A percentile compares a stretch with the other conserved stretches of the same genome.
Evolutionary conservation across 2,797 vertebrate genomes (phyloP).

Genomic region (Chloroceryle inda): DNA sequence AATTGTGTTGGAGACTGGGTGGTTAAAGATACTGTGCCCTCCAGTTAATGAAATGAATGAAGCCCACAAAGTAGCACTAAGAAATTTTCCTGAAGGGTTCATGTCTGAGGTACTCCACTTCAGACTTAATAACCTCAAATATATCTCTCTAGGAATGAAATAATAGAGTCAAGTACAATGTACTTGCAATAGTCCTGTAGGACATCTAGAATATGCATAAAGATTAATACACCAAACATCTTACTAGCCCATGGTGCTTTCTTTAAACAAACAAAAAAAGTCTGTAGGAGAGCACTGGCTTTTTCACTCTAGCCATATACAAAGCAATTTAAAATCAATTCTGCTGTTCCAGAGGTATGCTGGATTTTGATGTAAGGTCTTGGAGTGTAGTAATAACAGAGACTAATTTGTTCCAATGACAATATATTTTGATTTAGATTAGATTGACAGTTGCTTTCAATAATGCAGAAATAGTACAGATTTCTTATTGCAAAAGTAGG

Average conservation of each 20-base stretch:
- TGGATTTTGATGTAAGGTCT: background rate
- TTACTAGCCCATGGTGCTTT: background rate
- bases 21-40: background rate
- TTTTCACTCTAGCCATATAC: background rate
- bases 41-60: background rate
- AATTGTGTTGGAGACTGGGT: rapidly evolving
- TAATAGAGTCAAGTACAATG: background rate
- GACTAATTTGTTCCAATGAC: background rate
- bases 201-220: background rate
- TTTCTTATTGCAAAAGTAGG: background rate
- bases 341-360: background rate
- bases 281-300: background rate
- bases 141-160: background rate
- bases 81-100: background rate
- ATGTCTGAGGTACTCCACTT: background rate
- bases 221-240: background rate
- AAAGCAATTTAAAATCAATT: background rate
- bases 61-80: background rate
- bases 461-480: background rate
- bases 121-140: background rate
- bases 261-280: background rate
- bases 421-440: background rate
- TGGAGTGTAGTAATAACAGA: background rate
- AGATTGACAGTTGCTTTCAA: background rate
- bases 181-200: background rate